A percentile compares a stretch with the other conserved stretches of the same genome.
These are phyloP conservation scores for Stichodactyla helianthus DNA, from an alignment of 64 coral and sea anemone genomes.

Conservation along the genomic window DNA sequence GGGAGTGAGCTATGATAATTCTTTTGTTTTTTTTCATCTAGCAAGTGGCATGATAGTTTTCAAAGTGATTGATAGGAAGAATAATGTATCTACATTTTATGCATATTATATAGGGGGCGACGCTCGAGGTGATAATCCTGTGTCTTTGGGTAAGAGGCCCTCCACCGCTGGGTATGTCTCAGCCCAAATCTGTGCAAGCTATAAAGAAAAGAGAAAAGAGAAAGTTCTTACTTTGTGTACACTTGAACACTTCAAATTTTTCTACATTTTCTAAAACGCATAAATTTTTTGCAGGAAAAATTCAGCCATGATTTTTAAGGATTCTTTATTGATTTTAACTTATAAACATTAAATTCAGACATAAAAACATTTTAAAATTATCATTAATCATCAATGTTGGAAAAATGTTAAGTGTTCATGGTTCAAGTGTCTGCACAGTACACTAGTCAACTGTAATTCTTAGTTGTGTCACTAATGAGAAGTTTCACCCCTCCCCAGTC, in stretches of 20 bases:
- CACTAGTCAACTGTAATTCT: no score
- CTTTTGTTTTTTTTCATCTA: background rate
- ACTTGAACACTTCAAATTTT: background rate
- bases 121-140: background rate
- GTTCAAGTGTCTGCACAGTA: background rate
- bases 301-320: no score
- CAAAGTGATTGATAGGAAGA: background rate
- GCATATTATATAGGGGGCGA: background rate
- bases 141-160: background rate
- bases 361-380: no score
- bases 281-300: no score
- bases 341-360: no score
- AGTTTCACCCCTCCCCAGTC: no score
- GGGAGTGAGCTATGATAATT: background rate
- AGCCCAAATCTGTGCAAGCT: constrained; percentile 21
- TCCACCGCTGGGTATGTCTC: constrained; percentile 13
- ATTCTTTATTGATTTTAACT: no score
- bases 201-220: background rate
- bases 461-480: no score
- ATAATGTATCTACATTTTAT: no score
- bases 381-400: no score
- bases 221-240: background rate
- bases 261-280: background rate
- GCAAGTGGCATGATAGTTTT: background rate
- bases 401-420: background rate